These are phyloP conservation scores for Acanthacorydalis orientalis DNA, from an alignment of 2,888 invertebrate genomes.

Conservation along the genomic window DNA sequence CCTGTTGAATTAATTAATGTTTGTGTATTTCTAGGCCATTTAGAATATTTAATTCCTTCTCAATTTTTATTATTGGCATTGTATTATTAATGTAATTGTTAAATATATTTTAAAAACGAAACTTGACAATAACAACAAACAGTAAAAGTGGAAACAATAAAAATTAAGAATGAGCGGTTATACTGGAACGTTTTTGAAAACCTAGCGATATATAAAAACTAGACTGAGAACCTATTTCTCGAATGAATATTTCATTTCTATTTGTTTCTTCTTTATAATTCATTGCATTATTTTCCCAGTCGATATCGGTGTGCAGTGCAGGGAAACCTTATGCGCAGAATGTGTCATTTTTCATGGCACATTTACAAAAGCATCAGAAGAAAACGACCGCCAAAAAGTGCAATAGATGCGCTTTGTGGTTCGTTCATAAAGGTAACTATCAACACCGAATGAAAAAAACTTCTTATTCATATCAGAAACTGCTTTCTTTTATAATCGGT, in stretches of 20 bases:
- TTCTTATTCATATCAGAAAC: conserved; percentile 14
- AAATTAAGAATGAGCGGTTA: too few species aligned
- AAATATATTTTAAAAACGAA: not conserved
- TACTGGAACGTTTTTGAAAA: too few species aligned
- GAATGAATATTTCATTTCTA: conserved; percentile 7
- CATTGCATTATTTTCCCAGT: too few species aligned
- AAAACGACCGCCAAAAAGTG: conserved; percentile 48
- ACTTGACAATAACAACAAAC: not conserved
- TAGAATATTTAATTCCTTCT: not conserved
- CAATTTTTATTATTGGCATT: not conserved
- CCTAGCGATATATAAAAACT: too few species aligned
- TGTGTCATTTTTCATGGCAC: conserved; percentile 47
- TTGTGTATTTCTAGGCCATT: not conserved
- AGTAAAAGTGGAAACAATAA: too few species aligned
- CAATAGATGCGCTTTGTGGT: conserved; percentile 55
- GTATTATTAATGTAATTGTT: not conserved
- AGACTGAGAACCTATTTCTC: too few species aligned
- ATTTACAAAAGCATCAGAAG: conserved; percentile 51
- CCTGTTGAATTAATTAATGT: too few species aligned
- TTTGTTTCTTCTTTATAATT: too few species aligned
- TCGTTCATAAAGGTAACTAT: conserved; percentile 47
- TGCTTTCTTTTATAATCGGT: conserved; percentile 1
- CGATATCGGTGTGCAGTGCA: conserved; percentile 28
- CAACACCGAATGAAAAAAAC: conserved; percentile 21
- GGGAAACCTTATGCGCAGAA: conserved; percentile 41